Base-by-base conservation (phyloP, 2,113 vertebrate genomes). In the Hippoglossus stenolepis region DNA sequence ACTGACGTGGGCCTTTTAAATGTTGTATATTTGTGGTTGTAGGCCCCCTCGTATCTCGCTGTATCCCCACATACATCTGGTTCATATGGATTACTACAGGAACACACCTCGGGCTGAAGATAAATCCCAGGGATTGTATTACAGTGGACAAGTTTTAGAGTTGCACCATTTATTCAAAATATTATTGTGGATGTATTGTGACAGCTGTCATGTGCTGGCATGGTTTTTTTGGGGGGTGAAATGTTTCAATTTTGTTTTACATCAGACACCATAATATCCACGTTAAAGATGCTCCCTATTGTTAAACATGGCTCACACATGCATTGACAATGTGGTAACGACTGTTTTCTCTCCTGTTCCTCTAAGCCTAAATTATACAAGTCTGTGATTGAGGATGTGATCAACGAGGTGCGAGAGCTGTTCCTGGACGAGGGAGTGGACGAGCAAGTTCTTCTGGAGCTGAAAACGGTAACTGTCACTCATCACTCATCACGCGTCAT, bases 351-450 rank as follows among this genome's bases (percentile, higher is more conserved):
- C 43, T 60, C 2, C 38, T 0, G 0, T 40, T 69, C 62, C 78
- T 79, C 77, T 0, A 80, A 99, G 98, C 97, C 97, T 96, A 99
- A 97, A 92, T 91, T 99, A 49, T 99, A 99, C 64, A 96, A 95
- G 88, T 95, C 96, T 90, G 98, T 99, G 86, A 99, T 99, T 67
- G 98, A 99, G 90, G 98, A 99, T 89, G 98, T 99, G 84, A 99
- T 99, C 90, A 99, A 95, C 85, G 97, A 99, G 86, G 98, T 99
- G 51, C 94, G 98, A 83, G 98, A 99, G 92, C 95, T 98, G 82
- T 99, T 99, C 92, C 94, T 99, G 93, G 97, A 99, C 47, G 98
- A 99, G 89, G 97, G 98, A 69, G 98, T 99, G 66, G 98, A 99
- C 79, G 98, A 99, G 66, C 98, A 99, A 93, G 96, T 99, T 71